Evolutionary conservation across 1,140 invertebrate genomes (phyloP).

Genomic region (Formica exsecta): DNA sequence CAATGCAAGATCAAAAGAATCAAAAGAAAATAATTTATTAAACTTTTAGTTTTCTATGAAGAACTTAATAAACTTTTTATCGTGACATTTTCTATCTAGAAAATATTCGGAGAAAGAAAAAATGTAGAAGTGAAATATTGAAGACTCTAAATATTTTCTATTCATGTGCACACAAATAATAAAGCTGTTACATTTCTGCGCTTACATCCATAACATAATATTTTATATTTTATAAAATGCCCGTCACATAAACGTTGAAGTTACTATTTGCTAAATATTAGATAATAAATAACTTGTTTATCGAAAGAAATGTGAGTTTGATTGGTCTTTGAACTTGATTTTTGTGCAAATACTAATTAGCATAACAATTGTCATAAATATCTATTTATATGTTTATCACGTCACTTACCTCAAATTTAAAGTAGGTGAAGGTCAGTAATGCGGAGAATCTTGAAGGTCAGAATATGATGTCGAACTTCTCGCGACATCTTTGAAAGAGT

Average conservation of each 20-base stretch:
- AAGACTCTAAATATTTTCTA: not conserved
- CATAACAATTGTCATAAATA: slow-evolving; percentile 19
- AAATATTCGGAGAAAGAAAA: not conserved
- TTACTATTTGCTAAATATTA: not conserved
- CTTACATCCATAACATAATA: not conserved
- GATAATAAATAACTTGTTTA: not conserved
- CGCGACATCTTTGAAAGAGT: slow-evolving; percentile 61
- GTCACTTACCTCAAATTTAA: not conserved
- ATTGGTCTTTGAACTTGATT: not conserved
- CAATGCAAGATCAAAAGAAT: not conserved
- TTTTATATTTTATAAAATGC: not conserved
- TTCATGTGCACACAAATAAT: not conserved
- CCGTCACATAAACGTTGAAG: not conserved
- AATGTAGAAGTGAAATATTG: not conserved
- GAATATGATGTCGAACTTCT: slow-evolving; percentile 37
- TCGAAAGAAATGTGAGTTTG: not conserved
- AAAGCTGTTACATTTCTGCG: not conserved
- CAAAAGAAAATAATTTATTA: slow-evolving; percentile 15
- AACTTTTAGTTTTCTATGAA: not conserved
- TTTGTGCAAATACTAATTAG: not conserved
- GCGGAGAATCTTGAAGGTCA: not conserved
- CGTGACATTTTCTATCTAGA: not conserved
- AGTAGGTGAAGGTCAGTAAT: slow-evolving; percentile 36
- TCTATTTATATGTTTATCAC: not conserved
- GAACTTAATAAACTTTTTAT: slow-evolving; percentile 10